Base-by-base conservation (phyloP, 2,113 vertebrate species). In the Castor canadensis region DNA sequence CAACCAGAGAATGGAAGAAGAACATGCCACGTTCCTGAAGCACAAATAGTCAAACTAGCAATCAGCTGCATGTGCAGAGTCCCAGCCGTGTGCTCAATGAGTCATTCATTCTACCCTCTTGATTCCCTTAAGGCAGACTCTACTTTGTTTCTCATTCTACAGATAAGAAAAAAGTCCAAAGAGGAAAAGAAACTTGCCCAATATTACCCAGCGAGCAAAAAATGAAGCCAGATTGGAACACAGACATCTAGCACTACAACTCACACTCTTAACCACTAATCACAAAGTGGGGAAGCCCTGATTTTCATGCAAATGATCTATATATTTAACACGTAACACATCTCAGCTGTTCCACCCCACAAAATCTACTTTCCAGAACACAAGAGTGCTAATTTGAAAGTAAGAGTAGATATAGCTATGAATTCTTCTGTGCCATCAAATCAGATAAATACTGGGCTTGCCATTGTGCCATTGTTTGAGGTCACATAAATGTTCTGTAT, bases 331-430 rank as follows among this genome's bases (percentile, higher is more conserved):
- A 2, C 82, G 79, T 64, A 66, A 49, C 45, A 9, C 26, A 54
- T 73, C 88, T 82, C 54, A 81, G 56, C 60, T 69, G 0, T 72
- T 69, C 52, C 45, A 58, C 20, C 83, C 58, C 58, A n/a, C 28
- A 43, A 20, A 83, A 60, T 81, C 86, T 75, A 49, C 54, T 49
- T 82, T 72, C 69, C 72, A 89, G 83, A 94, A 91, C 45, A 91
- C 47, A 83, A 40, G 6, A 64, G 20, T 9, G 75, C 40, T 80
- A 43, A 72, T 83, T 75, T 64, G 52, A 49, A 94, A 83, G 73
- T n/a, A 80, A 93, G 28, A 20, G 43, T 77, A 47, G 54, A 56
- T 52, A 81, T 16, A 60, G 17, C 43, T 72, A 58, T 35, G 32
- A 87, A 64, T 64, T 88, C 52, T 88, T 54, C 38, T 47, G 54